Base-by-base conservation (phyloP, 2,888 invertebrate genomes). In the Caenorhabditis panamensis region DNA sequence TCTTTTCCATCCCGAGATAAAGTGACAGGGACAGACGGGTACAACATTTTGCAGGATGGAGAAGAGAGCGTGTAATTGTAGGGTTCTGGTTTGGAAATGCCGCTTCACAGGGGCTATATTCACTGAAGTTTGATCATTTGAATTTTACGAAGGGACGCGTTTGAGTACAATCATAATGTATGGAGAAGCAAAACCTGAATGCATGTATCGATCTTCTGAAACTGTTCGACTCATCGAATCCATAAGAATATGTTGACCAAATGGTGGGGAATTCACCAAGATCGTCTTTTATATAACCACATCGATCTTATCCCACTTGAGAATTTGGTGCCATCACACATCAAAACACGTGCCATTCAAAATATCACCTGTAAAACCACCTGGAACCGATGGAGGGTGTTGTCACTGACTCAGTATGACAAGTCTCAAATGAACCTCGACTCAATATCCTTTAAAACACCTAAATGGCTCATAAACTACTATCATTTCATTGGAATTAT, bases 391-490 rank as follows among this genome's bases (percentile, higher is more conserved):
- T 20, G 8, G 1, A n/a, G 49, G 8, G 16, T 36, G 36, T 36
- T 4, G 22, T 26, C 54, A 22, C 26, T 54, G 9, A 54, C 28
- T 51, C 51, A 51, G 24, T 5, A 53, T 13, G 16, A 24, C 16
- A 8, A 8, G 9, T 24, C 4, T 16, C 11, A 1, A 6, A 58
- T 36, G 58, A 37, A 36, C 20, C 22, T 16, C 18, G 37, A 20
- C 13, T 36, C 36, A 9, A 41, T 59, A 16, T 59, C 59, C 2
- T 59, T 59, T 18, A 13, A 18, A 1, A 36, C 59, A 0, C 59
- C 59, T 1, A 1, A 22, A 37, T 59, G 59, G 59, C 59, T 59
- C 41, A 37, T 59, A 28, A 13, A 36, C 16, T 59, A 59, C 13
- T 59, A 59, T 24, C 41, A 41, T n/a, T 41, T 24, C 22, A 41